phyloP scores from a whole-genome alignment of 2,888 invertebrate genomes.

The Odontocolon sp. region DNA sequence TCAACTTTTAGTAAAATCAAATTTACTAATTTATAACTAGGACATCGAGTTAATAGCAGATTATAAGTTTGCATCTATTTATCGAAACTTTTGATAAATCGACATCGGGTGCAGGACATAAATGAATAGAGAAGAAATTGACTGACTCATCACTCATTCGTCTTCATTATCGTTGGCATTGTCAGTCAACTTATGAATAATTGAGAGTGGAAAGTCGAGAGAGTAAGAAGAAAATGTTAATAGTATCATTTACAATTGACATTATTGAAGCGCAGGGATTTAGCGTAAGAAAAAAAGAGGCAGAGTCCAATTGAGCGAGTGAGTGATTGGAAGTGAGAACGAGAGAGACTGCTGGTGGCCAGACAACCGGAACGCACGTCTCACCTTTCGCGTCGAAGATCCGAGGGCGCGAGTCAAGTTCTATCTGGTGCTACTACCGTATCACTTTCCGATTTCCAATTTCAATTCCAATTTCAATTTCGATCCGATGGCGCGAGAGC shows the following conservation, averaged over 20 bases:
- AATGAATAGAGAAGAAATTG: no score
- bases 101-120: no score
- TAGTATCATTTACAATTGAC: constrained; percentile 30
- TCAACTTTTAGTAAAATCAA: background rate
- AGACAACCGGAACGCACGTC: constrained; percentile 34
- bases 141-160: no score
- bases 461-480: constrained; percentile 69
- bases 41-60: no score
- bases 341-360: constrained; percentile 40
- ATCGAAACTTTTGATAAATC: no score
- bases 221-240: constrained; percentile 15
- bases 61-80: no score
- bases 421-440: constrained; percentile 46
- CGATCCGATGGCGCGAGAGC: constrained; percentile 46
- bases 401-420: constrained; percentile 21
- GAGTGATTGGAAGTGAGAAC: constrained; percentile 40
- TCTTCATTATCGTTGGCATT: no score
- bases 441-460: constrained; percentile 69
- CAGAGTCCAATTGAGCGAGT: background rate
- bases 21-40: no score
- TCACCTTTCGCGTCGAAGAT: constrained; percentile 42
- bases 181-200: background rate
- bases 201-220: constrained; percentile 17
- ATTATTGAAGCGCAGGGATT: constrained; percentile 24
- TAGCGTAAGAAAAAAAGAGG: background rate